Percentiles rank a stretch among this genome's conserved stretches.
Evolutionary conservation across 2,888 invertebrate genomes (phyloP).

Genomic region (Hartigia nigra): DNA sequence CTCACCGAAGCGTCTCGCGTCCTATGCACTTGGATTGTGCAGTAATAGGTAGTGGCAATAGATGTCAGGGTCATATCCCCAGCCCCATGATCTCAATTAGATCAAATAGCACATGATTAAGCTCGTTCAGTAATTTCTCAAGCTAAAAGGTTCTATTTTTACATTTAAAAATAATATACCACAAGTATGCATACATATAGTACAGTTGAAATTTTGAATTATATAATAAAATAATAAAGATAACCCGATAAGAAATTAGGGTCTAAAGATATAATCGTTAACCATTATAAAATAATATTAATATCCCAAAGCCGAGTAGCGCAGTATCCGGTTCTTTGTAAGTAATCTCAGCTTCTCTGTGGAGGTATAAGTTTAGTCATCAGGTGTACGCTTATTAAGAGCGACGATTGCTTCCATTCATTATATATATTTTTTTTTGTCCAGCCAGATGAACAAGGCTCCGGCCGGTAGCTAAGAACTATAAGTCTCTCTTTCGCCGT

Average conservation of each 20-base stretch:
- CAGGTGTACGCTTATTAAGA: slow-evolving; percentile 35
- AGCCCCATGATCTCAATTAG: slow-evolving; percentile 56
- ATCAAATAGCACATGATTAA: slow-evolving; percentile 56
- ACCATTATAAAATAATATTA: background rate
- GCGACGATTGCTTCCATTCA: slow-evolving; percentile 50
- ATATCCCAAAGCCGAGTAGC: background rate
- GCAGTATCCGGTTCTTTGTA: background rate
- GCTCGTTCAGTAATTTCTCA: slow-evolving; percentile 17
- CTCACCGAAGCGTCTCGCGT: background rate
- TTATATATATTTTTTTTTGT: slow-evolving; percentile 50
- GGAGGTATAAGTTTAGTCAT: background rate
- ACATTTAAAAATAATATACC: background rate
- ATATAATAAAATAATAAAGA: background rate
- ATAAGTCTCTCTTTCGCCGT: slow-evolving; percentile 27
- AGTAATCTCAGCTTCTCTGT: background rate
- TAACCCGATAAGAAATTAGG: background rate
- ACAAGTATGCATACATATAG: background rate
- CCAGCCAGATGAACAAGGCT: background rate
- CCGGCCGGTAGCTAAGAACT: slow-evolving; percentile 44
- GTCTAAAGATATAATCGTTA: background rate
- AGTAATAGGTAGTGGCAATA: slow-evolving; percentile 51
- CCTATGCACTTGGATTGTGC: slow-evolving; percentile 17
- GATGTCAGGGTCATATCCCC: slow-evolving; percentile 61
- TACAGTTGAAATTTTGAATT: background rate
- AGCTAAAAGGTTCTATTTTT: background rate